Conservation (phyloP, 2,113 vertebrate species). For the Cynopterus brachyotis region DNA sequence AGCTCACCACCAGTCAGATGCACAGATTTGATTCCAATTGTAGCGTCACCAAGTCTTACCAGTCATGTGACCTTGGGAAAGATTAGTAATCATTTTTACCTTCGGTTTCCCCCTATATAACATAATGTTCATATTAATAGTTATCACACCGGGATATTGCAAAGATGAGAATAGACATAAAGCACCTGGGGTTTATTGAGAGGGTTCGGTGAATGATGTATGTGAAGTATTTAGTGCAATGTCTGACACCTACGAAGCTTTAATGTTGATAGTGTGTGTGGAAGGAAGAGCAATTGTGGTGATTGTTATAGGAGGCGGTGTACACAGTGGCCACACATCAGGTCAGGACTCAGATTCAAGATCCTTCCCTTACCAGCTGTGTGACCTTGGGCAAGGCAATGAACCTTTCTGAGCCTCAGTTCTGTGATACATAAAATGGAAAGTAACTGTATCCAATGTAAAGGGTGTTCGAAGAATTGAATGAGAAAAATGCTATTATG, state of each 20-base stretch:
- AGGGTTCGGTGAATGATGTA: not conserved
- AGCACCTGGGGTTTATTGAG: not conserved
- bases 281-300: not conserved
- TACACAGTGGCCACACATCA: too few species aligned
- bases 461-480: not conserved
- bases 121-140: not conserved
- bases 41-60: not conserved
- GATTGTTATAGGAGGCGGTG: not conserved
- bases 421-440: not conserved
- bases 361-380: not conserved
- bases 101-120: not conserved
- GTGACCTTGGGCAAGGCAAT: not conserved
- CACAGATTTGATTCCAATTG: not conserved
- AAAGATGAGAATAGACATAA: not conserved
- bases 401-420: not conserved
- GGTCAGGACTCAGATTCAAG: not conserved
- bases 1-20: not conserved
- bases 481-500: not conserved
- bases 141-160: too few species aligned
- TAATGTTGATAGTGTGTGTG: not conserved
- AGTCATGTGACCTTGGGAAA: not conserved
- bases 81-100: not conserved
- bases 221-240: not conserved
- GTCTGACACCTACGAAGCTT: not conserved
- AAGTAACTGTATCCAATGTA: not conserved